Percentiles rank a stretch among this genome's conserved stretches.
Evolutionary conservation across 92 coral and sea anemone species (phyloP).

Genomic region (Parazoanthus darwini): DNA sequence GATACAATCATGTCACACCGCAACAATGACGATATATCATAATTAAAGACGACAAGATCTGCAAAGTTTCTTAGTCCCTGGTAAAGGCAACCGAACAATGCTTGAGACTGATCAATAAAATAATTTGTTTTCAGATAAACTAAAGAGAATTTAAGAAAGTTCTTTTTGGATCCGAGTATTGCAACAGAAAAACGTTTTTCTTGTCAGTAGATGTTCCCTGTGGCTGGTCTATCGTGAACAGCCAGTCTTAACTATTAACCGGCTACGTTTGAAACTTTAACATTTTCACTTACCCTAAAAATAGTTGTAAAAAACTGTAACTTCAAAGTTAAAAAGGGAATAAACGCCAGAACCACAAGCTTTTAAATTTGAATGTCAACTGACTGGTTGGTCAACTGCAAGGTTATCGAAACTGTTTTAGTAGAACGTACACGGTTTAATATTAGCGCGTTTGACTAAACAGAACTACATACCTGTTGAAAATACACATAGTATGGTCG

Average conservation of each 20-base stretch:
- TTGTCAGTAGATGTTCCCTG: not conserved
- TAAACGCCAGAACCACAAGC: not conserved
- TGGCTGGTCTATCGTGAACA: not conserved
- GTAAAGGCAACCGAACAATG: not conserved
- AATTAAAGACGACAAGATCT: not conserved
- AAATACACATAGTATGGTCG: constrained; percentile 63
- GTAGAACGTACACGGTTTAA: not conserved
- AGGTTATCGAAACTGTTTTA: not conserved
- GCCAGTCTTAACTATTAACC: not conserved
- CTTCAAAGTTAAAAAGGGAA: no score
- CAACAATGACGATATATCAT: not conserved
- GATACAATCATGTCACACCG: not conserved
- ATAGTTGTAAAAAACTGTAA: not conserved
- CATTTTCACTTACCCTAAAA: not conserved
- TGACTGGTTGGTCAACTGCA: not conserved
- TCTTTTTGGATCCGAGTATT: no score
- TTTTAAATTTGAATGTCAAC: not conserved
- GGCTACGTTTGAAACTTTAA: not conserved
- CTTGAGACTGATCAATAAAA: not conserved
- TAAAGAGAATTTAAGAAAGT: no score
- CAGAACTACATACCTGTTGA: constrained; percentile 53
- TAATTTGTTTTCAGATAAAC: not conserved
- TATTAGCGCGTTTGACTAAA: not conserved
- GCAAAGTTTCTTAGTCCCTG: not conserved
- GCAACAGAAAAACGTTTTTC: not conserved